Base-by-base conservation (phyloP, 2,888 invertebrate species). In the Drosophila kanekoi region DNA sequence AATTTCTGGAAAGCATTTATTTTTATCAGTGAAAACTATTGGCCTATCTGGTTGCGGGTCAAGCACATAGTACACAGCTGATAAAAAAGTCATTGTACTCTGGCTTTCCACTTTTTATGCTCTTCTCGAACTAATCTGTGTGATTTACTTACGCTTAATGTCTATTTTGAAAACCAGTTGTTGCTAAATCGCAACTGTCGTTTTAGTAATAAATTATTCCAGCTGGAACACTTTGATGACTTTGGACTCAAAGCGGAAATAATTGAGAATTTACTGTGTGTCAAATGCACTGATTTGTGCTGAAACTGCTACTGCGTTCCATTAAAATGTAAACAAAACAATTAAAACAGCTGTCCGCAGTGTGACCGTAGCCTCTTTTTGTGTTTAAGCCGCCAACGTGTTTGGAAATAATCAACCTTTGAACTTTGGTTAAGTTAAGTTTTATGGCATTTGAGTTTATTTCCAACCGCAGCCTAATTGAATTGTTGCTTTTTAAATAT, bases 321-420 rank as follows among this genome's bases (percentile, higher is more conserved):
- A 54, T 14, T 28, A 57, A 64, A 77, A 75, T 45, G 68, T 75
- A 75, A 75, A 75, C 75, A 75, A 75, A 75, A 77, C 78, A 72
- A 62, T 59, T 54, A 51, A 20, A 59, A 58, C 75, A 75, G 75
- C 75, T 75, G 75, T 38, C 2, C 10, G 10, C 43, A 57, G 73
- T 75, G 78, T 77, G 75, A 53, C 73, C 73, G 57, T 60, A 48
- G n/a, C 5, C 3, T 3, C 3, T 18, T 37, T 20, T 10, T 11
- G 3, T 2, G 20, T 23, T 45, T 32, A 47, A n/a, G 18, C 32
- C 11, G 4, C n/a, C 9, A n/a, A 32, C 38, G 43, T 14, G 37
- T 13, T 43, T 1, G 8, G n/a, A 11, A 33, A 9, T 16, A 14
- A 9, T 18, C 5, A 45, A 35, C 40, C 28, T 32, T 65, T 66